These are phyloP conservation scores for Quadroppia sp. DNA, from an alignment of 2,888 invertebrate species.

Conservation along the genomic window DNA sequence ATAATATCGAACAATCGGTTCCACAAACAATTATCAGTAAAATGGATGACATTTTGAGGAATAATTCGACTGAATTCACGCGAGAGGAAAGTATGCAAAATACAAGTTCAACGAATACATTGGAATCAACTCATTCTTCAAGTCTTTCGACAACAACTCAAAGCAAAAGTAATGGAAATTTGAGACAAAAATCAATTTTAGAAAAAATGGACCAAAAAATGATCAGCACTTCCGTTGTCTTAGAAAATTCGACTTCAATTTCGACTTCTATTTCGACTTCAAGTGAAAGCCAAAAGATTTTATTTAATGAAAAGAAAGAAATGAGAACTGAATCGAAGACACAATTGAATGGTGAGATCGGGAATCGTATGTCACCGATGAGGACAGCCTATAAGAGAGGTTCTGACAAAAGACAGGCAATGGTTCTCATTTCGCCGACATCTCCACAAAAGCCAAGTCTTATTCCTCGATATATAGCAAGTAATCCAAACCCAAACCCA, in stretches of 20 bases:
- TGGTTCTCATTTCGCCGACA: neutral
- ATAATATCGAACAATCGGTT: neutral
- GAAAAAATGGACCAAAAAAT: neutral
- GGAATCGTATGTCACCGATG: conserved; percentile 11
- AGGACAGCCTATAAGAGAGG: conserved; percentile 2
- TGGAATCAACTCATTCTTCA: neutral
- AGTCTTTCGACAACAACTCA: neutral
- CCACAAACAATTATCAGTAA: neutral
- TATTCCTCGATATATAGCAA: conserved; percentile 19
- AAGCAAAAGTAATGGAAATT: neutral
- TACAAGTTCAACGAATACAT: too few relatives aligned
- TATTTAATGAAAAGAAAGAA: neutral
- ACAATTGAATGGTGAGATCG: neutral
- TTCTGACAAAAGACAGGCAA: neutral
- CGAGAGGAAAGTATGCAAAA: too few relatives aligned
- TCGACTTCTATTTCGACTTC: neutral
- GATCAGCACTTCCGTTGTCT: neutral
- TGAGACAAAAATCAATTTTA: neutral
- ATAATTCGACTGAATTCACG: neutral
- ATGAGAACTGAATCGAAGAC: neutral
- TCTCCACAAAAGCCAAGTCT: neutral
- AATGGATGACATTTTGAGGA: neutral
- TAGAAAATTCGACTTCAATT: too few relatives aligned
- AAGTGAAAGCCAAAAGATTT: neutral
- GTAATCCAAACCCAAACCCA: neutral